These are phyloP conservation scores for Drosophila repletoides DNA, from an alignment of 1,140 invertebrate genomes.

Conservation along the genomic window DNA sequence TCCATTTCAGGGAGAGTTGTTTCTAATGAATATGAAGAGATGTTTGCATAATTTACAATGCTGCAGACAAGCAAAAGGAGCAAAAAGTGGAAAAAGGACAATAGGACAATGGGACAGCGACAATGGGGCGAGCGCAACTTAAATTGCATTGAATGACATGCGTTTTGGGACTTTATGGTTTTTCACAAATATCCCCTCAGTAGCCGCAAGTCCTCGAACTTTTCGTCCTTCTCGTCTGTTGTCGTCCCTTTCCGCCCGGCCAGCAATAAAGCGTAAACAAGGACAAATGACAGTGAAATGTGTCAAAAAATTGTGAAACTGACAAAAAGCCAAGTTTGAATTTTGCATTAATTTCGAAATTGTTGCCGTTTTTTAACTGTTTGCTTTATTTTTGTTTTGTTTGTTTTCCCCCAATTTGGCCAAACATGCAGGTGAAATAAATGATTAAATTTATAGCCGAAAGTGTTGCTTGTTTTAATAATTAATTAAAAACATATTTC, in stretches of 20 bases:
- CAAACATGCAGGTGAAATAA: no score
- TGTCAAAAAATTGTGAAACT: slow-evolving; percentile 48
- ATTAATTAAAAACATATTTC: no score
- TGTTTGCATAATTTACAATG: slow-evolving; percentile 69
- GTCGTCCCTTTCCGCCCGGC: no score
- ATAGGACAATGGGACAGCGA: slow-evolving; percentile 26
- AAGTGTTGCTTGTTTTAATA: no score
- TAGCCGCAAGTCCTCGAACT: no score
- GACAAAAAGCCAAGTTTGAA: slow-evolving; percentile 29
- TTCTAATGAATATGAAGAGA: slow-evolving; percentile 75
- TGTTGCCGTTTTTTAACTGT: neutral
- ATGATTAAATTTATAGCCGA: no score
- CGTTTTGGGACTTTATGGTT: slow-evolving; percentile 42
- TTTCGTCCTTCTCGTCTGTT: no score
- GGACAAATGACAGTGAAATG: slow-evolving; percentile 70
- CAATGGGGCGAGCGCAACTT: slow-evolving; percentile 7
- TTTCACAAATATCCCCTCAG: no score
- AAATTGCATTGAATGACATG: slow-evolving; percentile 75
- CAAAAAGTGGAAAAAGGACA: neutral
- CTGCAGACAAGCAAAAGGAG: slow-evolving; percentile 15
- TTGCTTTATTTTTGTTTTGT: neutral
- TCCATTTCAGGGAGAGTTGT: no score
- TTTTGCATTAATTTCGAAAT: slow-evolving; percentile 41
- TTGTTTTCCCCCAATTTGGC: neutral
- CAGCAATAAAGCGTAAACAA: slow-evolving; percentile 40